Evolutionary conservation across 92 coral and sea anemone species (phyloP), one percentile per base, ranked within the genome.

Genomic region (Phenganax stokvisi): DNA sequence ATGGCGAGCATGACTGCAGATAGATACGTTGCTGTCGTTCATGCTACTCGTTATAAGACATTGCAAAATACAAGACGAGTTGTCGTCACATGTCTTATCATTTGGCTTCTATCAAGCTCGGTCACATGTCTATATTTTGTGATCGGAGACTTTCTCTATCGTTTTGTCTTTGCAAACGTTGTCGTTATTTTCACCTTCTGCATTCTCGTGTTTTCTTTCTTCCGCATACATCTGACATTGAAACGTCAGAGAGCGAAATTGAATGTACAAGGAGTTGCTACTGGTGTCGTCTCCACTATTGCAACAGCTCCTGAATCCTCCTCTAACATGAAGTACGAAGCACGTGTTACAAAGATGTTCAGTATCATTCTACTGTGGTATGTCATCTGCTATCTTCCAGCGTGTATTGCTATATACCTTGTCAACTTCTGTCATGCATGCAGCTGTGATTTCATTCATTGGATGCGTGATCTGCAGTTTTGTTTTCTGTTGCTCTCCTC

Each of bases 111-210:
- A 6, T 85, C 97, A 0, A 37, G 90, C 16, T 87, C 84, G 1
- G 75, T 88, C 44, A 87, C 91, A 6, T 81, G 81, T 10, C 57
- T 88, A 29, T 93, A 93, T 74, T 88, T 93, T 71, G 74, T 87
- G 51, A 78, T 93, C 12, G 98, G 97, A 0, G 90, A 80, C 71
- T 88, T 93, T 20, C 79, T 74, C 12, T 91, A 89, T 57, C 87
- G 92, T 59, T 83, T 93, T 10, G 83, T 93, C 58, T 93, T 91
- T 44, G 96, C 89, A 29, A 91, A 89, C 84, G 89, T 93, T 9
- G 92, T 91, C 6, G 93, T 93, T 0, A 82, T 89, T 58, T 78
- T 88, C 73, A 93, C 98, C 3, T 91, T 91, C 58, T 80, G 83
- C 51, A 91, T 91, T 9, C 88, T 93, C 2, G 77, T 88, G 7